phyloP scores from a whole-genome alignment of 2,888 invertebrate genomes.

The Marasmarcha lunaedactyla region DNA sequence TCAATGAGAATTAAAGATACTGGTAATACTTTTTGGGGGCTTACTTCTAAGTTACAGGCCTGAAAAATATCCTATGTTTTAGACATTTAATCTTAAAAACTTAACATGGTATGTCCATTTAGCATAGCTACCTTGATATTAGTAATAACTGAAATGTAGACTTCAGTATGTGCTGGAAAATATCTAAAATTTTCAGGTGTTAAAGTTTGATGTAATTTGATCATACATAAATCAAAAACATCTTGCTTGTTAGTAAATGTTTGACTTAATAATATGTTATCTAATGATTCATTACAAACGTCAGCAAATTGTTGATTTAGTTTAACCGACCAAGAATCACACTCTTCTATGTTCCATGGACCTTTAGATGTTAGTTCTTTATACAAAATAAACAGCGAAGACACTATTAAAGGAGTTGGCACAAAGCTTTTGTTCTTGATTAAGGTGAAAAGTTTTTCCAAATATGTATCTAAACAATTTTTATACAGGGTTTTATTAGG shows the following conservation, averaged over 20 bases:
- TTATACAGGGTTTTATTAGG: not conserved
- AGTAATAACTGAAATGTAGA: conserved; percentile 31
- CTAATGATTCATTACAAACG: conserved; percentile 25
- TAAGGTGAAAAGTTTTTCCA: not conserved
- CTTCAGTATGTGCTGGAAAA: conserved; percentile 43
- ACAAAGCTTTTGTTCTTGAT: not conserved
- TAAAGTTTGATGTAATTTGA: conserved; percentile 36
- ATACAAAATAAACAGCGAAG: conserved; percentile 34
- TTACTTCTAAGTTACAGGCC: conserved; percentile 31
- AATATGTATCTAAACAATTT: not conserved
- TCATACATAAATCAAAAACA: conserved; percentile 40
- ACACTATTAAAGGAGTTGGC: not conserved
- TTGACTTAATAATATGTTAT: conserved; percentile 11
- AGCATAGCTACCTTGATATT: conserved; percentile 29
- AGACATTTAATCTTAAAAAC: conserved; percentile 2
- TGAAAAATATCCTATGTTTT: conserved; percentile 22
- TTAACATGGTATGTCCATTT: not conserved
- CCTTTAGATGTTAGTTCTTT: conserved; percentile 31
- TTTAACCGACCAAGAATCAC: conserved; percentile 24
- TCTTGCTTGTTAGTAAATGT: conserved; percentile 27
- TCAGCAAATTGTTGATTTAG: conserved; percentile 30
- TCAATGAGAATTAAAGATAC: conserved; percentile 40
- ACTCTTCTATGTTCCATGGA: conserved; percentile 32
- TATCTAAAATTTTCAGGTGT: conserved; percentile 37
- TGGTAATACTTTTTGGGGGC: conserved; percentile 35